Evolutionary conservation across 2,888 invertebrate species (phyloP), one percentile per base, ranked within the genome.

Genomic region (Blera fallax): DNA sequence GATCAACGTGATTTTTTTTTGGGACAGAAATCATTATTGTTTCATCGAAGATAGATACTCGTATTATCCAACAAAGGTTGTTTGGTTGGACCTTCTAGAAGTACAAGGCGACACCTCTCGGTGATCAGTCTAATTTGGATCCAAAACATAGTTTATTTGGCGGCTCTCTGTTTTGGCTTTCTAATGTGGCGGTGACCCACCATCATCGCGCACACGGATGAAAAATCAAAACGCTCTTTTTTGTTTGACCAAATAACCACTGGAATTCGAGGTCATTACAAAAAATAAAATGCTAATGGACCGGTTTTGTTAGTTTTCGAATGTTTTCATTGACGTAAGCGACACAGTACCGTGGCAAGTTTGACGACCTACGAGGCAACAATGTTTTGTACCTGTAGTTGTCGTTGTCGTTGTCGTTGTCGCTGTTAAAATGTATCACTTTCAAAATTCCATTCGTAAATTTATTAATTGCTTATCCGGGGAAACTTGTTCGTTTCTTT

Each of bases 211-310:
- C 16, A 11, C 8, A 58, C 27, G 40, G 24, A 73, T 65, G 72
- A 60, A 69, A 77, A 70, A 37, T n/a, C 37, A 37, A n/a, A 65
- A 60, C 37, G 64, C 34, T 78, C 48, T 62, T 50, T n/a, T 56
- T 65, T 54, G 60, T 34, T 72, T 60, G 77, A 43, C 67, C 56
- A 58, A 76, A 76, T 76, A 58, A 67, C 65, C 78, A 78, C 48
- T 73, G 83, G 83, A 78, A 83, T 83, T 83, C 83, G 83, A 83
- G 83, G 83, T 83, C 83, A 78, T 78, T 73, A 73, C 32, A 60
- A 78, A 70, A 67, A 78, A 67, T 32, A 78, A 73, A 83, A 83
- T 83, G 78, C 83, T 83, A 78, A 78, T 83, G 83, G 67, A 78
- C 83, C 83, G 83, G 83, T 83, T 72, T 78, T 52, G 72, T 67